Conservation (phyloP, 2,113 vertebrate species). For the Suricata suricatta region DNA sequence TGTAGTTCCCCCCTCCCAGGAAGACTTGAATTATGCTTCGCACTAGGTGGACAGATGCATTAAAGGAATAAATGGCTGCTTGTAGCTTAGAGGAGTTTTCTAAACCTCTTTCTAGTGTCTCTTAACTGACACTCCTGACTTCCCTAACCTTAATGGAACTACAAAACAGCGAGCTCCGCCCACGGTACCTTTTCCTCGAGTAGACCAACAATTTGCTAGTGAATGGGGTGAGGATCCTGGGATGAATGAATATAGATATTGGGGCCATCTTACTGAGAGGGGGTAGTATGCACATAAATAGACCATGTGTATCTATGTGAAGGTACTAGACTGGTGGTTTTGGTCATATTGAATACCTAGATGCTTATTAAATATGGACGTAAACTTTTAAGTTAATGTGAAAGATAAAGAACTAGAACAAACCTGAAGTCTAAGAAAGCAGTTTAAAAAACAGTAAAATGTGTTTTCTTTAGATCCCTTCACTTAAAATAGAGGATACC, state of each 20-base stretch:
- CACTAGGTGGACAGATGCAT: not conserved
- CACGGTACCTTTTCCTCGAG: not conserved
- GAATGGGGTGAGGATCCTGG: not conserved
- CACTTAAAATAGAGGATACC: slow-evolving; percentile 91
- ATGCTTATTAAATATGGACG: slow-evolving; percentile 15
- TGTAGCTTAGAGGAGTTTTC: not conserved
- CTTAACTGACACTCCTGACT: not conserved
- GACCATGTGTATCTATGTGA: not conserved
- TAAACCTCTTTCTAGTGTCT: not conserved
- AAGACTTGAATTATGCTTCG: not conserved
- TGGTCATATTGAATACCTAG: not conserved
- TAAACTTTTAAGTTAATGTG: slow-evolving; percentile 27
- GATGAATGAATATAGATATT: not conserved
- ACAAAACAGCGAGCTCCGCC: not conserved
- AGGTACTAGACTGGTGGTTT: not conserved
- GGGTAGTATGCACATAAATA: not conserved
- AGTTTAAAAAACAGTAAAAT: slow-evolving; percentile 33
- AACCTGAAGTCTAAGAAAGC: not conserved
- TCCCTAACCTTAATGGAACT: not conserved
- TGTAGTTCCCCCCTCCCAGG: not conserved
- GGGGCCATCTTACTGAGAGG: not conserved
- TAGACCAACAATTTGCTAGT: not conserved
- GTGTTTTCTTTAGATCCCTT: slow-evolving; percentile 86
- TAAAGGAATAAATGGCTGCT: not conserved
- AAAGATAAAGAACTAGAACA: slow-evolving; percentile 7